Evolutionary conservation across 2,888 invertebrate genomes (phyloP).

Genomic region (Tachina fera): DNA sequence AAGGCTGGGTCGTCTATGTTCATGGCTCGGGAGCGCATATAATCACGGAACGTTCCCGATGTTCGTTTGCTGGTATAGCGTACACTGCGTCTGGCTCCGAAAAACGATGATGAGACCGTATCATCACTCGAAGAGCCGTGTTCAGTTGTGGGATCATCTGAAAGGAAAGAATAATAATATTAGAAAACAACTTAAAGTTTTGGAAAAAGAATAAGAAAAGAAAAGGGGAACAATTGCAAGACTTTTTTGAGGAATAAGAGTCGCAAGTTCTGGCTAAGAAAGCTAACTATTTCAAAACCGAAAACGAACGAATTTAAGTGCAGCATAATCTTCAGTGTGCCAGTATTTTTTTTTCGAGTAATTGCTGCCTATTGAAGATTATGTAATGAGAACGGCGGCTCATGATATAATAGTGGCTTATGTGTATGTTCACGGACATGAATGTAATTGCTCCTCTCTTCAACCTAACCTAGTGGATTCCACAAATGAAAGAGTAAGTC

Average conservation of each 20-base stretch:
- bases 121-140: constrained; percentile 83
- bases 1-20: constrained; percentile 80
- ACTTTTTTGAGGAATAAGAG: not conserved
- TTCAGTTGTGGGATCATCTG: constrained; percentile 78
- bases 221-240: not conserved
- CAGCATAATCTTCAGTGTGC: too few species aligned
- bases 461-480: too few species aligned
- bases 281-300: too few species aligned
- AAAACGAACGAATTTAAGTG: too few species aligned
- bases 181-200: not conserved
- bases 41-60: constrained; percentile 82
- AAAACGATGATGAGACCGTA: constrained; percentile 82
- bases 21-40: constrained; percentile 82
- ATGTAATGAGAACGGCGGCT: too few species aligned
- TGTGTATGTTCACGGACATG: too few species aligned
- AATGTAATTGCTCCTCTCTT: too few species aligned
- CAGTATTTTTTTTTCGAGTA: too few species aligned
- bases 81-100: constrained; percentile 82
- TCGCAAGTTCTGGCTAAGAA: too few species aligned
- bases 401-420: too few species aligned
- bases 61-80: constrained; percentile 83
- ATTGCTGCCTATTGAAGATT: too few species aligned
- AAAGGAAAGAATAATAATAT: constrained; percentile 13
- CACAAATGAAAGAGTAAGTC: too few species aligned
- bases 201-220: not conserved